A percentile compares a stretch with the other conserved stretches of the same genome.
Conservation (phyloP, 2,888 invertebrate genomes). For the Drosophila kanekoi region DNA sequence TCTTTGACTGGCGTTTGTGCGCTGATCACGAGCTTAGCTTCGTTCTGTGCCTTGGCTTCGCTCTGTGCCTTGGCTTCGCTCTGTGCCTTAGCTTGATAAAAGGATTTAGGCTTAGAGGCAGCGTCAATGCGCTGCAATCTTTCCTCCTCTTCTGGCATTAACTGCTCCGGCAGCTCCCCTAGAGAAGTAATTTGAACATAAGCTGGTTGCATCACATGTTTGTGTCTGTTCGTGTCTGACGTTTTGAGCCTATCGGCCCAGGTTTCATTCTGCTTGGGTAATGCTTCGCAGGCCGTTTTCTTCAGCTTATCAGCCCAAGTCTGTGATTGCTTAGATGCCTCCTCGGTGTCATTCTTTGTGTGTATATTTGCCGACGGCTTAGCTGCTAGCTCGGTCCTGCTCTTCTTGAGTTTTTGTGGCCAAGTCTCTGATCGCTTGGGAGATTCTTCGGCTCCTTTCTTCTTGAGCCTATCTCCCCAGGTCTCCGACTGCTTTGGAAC, state of each 20-base stretch:
- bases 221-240: not conserved
- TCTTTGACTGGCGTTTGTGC: not conserved
- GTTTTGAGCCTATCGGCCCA: not conserved
- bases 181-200: not conserved
- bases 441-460: not conserved
- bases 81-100: not conserved
- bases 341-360: not conserved
- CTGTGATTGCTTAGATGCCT: not conserved
- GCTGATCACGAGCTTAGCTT: not conserved
- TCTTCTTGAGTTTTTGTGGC: not conserved
- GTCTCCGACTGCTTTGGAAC: not conserved
- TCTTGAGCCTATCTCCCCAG: slow-evolving; percentile 7
- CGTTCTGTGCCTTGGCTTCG: not conserved
- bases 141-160: not conserved
- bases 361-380: not conserved
- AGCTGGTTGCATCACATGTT: not conserved
- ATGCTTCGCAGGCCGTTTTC: not conserved
- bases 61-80: not conserved
- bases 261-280: not conserved
- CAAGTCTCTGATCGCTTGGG: not conserved
- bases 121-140: slow-evolving; percentile 47
- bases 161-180: not conserved
- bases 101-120: slow-evolving; percentile 53
- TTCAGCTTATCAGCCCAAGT: not conserved
- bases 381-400: no score